phyloP scores from a whole-genome alignment of 2,888 invertebrate species.

The Embidobia sp. region DNA sequence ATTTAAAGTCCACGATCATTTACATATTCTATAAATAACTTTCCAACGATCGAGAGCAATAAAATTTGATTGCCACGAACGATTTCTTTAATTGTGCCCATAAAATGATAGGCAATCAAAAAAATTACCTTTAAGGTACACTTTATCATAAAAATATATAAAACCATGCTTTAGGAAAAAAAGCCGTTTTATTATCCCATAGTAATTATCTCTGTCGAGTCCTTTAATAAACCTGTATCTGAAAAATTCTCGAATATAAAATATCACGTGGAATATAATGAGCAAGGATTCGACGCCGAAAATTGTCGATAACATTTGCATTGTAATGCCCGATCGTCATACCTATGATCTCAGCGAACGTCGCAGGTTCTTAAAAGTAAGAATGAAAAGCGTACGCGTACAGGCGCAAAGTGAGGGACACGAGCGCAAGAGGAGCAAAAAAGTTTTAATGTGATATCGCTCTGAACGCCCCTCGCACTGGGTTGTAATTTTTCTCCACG shows the following conservation, averaged over 20 bases:
- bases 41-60: too few species aligned
- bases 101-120: too few species aligned
- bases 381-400: constrained; percentile 74
- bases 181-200: not conserved
- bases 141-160: too few species aligned
- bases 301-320: constrained; percentile 70
- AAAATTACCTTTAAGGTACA: too few species aligned
- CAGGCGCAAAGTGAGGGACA: constrained; percentile 25
- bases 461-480: constrained; percentile 57
- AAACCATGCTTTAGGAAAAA: not conserved
- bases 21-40: too few species aligned
- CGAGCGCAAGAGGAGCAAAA: constrained; percentile 1
- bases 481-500: constrained; percentile 42
- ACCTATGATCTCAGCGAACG: constrained; percentile 75
- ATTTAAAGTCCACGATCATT: too few species aligned
- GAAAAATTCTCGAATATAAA: constrained; percentile 10
- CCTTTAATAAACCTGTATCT: not conserved
- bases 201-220: not conserved
- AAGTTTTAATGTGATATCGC: constrained; percentile 25
- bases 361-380: constrained; percentile 76
- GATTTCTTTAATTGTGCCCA: too few species aligned
- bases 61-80: too few species aligned
- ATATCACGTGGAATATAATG: constrained; percentile 2
- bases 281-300: constrained; percentile 9
- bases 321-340: constrained; percentile 71